Evolutionary conservation across 2,113 vertebrate genomes (phyloP).

Genomic region (Sinocyclocheilus maitianheensis): DNA sequence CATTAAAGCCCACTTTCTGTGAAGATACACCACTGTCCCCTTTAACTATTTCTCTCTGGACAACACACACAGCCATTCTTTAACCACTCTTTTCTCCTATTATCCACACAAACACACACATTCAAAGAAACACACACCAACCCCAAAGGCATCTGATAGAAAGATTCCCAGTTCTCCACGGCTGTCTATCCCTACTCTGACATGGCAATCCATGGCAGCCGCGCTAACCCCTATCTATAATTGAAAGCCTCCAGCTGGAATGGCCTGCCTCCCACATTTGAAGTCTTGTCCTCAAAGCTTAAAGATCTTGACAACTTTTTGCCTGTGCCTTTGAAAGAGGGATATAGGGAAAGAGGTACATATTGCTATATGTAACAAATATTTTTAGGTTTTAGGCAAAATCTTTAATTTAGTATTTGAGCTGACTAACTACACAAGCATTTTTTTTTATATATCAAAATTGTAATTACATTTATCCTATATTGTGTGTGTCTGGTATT

Average conservation of each 20-base stretch:
- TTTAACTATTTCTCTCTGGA: constrained; percentile 43
- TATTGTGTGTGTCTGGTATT: too few relatives aligned
- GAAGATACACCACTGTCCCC: constrained; percentile 27
- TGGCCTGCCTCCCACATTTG: constrained; percentile 92
- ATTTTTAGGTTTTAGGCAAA: constrained; percentile 20
- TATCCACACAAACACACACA: constrained; percentile 37
- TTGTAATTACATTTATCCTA: too few relatives aligned
- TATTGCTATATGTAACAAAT: not conserved
- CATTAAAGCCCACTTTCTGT: constrained; percentile 52
- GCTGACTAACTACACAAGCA: too few relatives aligned
- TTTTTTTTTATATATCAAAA: too few relatives aligned
- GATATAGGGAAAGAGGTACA: not conserved
- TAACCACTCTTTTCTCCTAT: constrained; percentile 29
- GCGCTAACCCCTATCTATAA: constrained; percentile 99
- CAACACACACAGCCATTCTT: constrained; percentile 34
- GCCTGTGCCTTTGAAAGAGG: constrained; percentile 69
- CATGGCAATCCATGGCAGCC: constrained; percentile 87
- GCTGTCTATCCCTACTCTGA: constrained; percentile 95
- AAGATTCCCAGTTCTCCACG: constrained; percentile 95
- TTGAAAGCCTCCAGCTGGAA: constrained; percentile 98
- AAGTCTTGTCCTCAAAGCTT: constrained; percentile 95
- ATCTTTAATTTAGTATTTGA: constrained; percentile 7
- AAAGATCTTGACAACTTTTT: constrained; percentile 97
- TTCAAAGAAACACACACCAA: constrained; percentile 56
- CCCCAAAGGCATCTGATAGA: constrained; percentile 88